Evolutionary conservation across 2,797 vertebrate genomes (phyloP), one percentile per base, ranked within the genome.

Genomic region (Clamator glandarius): DNA sequence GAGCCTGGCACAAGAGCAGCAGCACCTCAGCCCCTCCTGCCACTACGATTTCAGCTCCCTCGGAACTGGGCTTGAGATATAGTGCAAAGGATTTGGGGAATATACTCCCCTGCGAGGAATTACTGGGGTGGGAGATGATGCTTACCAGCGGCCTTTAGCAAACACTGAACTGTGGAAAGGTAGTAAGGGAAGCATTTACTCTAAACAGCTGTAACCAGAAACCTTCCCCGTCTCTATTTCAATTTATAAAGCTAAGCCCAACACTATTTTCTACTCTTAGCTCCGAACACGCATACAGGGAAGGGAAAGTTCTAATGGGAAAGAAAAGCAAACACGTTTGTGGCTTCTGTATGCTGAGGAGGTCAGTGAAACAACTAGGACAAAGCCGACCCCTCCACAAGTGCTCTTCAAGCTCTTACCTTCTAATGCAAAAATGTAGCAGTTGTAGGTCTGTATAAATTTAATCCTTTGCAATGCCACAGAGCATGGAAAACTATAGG

Each of bases 71-170:
- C 15, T 6, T 2, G 28, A 54, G 62, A 36, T 2, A 6, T 3
- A 2, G 13, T 21, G 16, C 41, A 42, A 42, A 41, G 41, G 16
- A 42, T 42, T 42, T 16, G 13, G 13, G 28, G 59, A 59, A 33
- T 2, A 6, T 3, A 2, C 13, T 24, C 15, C 57, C 24, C n/a
- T 8, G 28, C 19, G 8, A 50, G 51, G 41, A 21, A 12, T 17
- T 67, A 7, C 46, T 26, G 52, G 42, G 44, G 15, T n/a, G 7
- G 4, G 2, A 6, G 1, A 2, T 2, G 31, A 58, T 1, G 7
- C 26, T 87, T 18, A 10, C 50, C 39, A 39, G 31, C n/a, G 58
- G n/a, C 24, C 21, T 15, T 33, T 25, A 5, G 8, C 39, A 70
- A 28, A 21, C 36, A 33, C 62, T 13, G 3, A 79, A 12, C 67